Evolutionary conservation across 2,888 invertebrate species (phyloP), one percentile per base, ranked within the genome.

Genomic region (Aphidius colemani): DNA sequence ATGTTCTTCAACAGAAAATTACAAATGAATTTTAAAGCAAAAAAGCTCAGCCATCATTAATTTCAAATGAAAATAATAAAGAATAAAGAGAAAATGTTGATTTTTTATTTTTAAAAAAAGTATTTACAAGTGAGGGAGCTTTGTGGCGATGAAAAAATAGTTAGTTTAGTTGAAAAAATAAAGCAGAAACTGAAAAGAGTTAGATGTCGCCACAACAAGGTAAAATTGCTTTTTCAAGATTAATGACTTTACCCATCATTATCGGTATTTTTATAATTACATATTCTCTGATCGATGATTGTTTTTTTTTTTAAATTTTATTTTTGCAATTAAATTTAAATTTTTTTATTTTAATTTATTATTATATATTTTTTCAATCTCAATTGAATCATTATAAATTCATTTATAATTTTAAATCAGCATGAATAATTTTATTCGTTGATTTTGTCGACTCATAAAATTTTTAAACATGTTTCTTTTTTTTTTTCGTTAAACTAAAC

Each of bases 211-310:
- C 77, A 74, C 74, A 74, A 72, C 73, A 74, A 73, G 74, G 75
- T 75, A 71, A 77, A 79, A 80, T 80, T 80, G 76, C 78, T 74
- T 74, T 70, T 70, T 67, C 45, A 79, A 78, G 78, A 79, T 79
- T 79, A 76, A 79, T 79, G 79, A 64, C 66, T 66, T 66, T 70
- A 66, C 59, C 69, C 72, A 73, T 75, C 75, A 77, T 77, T 75
- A 72, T 61, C 72, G 71, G 70, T 30, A 72, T 77, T 75, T 78
- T 77, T 77, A 76, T 76, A 75, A 70, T 67, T 63, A 57, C 58
- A 61, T 53, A 61, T 44, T 43, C 9, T 39, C 10, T 13, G 10
- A 53, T 56, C 46, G 56, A 40, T 58, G 9, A 53, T 18, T 18
- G 13, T 18, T 18, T 18, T 18, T 18, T 18, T 18, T 18, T 18